phyloP scores from a whole-genome alignment of 2,113 vertebrate species.

The Nerophis lumbriciformis region DNA sequence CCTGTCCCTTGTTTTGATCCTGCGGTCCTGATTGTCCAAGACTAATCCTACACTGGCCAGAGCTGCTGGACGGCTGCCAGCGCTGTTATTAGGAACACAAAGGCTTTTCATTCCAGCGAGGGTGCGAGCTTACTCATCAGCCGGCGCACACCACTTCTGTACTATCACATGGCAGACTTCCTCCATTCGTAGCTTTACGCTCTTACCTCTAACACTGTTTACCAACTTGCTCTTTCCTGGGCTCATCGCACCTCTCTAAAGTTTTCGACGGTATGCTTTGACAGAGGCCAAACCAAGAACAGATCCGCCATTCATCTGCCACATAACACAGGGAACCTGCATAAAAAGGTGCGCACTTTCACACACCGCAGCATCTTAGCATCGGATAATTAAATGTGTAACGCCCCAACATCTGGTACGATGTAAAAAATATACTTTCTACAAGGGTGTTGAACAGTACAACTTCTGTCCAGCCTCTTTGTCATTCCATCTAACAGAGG shows the following conservation, averaged over 20 bases:
- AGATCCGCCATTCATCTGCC: neutral
- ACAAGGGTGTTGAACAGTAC: too few relatives aligned
- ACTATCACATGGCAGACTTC: conserved; percentile 56
- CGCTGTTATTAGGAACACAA: conserved; percentile 83
- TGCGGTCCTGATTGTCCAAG: conserved; percentile 83
- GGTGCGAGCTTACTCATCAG: conserved; percentile 54
- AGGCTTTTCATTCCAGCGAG: conserved; percentile 80
- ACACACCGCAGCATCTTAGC: too few relatives aligned
- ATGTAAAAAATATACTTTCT: too few relatives aligned
- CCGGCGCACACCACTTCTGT: conserved; percentile 53
- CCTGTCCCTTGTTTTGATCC: conserved; percentile 88
- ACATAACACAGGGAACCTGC: too few relatives aligned
- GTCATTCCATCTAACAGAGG: too few relatives aligned
- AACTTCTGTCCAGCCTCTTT: too few relatives aligned
- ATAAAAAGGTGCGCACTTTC: too few relatives aligned
- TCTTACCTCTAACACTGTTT: conserved; percentile 12
- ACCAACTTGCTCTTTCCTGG: conserved; percentile 6
- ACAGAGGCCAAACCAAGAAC: neutral
- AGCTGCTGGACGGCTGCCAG: conserved; percentile 80
- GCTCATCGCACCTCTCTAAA: neutral
- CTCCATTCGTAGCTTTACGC: conserved; percentile 20
- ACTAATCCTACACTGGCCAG: conserved; percentile 82
- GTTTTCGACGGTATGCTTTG: conserved; percentile 4
- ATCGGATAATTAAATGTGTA: too few relatives aligned
- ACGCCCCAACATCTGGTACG: too few relatives aligned